Conservation (phyloP, 2,888 invertebrate species). For the Zaprionus lineosus region DNA sequence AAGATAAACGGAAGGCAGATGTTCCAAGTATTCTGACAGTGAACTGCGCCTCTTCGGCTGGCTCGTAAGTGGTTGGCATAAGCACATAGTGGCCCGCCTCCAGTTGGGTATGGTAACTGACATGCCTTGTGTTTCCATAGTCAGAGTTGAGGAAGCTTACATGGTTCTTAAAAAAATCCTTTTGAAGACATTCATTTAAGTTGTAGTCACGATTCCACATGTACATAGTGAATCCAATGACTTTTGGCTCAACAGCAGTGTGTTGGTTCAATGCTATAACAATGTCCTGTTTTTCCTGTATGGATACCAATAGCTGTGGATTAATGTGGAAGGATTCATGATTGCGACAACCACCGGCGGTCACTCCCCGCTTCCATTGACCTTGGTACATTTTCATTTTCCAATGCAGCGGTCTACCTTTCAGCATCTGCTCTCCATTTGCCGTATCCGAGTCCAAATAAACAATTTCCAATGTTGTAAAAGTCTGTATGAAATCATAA, state of each 20-base stretch:
- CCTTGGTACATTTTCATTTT: slow-evolving; percentile 94
- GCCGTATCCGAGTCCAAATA: slow-evolving; percentile 94
- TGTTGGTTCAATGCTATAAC: slow-evolving; percentile 94
- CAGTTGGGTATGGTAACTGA: slow-evolving; percentile 90
- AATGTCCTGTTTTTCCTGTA: slow-evolving; percentile 91
- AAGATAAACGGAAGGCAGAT: slow-evolving; percentile 89
- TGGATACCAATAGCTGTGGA: slow-evolving; percentile 91
- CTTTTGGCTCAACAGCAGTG: slow-evolving; percentile 95
- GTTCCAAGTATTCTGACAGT: slow-evolving; percentile 92
- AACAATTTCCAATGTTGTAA: slow-evolving; percentile 91
- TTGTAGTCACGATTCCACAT: slow-evolving; percentile 70
- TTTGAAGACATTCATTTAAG: slow-evolving; percentile 89
- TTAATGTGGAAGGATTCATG: slow-evolving; percentile 96
- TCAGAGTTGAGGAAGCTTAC: slow-evolving; percentile 94
- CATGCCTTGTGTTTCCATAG: slow-evolving; percentile 95
- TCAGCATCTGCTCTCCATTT: slow-evolving; percentile 91
- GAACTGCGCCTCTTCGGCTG: slow-evolving; percentile 94
- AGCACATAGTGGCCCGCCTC: slow-evolving; percentile 92
- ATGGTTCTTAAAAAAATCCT: slow-evolving; percentile 91
- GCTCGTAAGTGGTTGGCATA: slow-evolving; percentile 95
- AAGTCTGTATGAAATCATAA: slow-evolving; percentile 91
- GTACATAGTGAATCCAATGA: slow-evolving; percentile 95
- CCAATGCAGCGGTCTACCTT: slow-evolving; percentile 90
- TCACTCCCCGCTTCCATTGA: slow-evolving; percentile 92
- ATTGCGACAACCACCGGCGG: slow-evolving; percentile 95